Base-by-base conservation (phyloP, 2,888 invertebrate species). In the Galeopsomyia nigrocyanea region DNA sequence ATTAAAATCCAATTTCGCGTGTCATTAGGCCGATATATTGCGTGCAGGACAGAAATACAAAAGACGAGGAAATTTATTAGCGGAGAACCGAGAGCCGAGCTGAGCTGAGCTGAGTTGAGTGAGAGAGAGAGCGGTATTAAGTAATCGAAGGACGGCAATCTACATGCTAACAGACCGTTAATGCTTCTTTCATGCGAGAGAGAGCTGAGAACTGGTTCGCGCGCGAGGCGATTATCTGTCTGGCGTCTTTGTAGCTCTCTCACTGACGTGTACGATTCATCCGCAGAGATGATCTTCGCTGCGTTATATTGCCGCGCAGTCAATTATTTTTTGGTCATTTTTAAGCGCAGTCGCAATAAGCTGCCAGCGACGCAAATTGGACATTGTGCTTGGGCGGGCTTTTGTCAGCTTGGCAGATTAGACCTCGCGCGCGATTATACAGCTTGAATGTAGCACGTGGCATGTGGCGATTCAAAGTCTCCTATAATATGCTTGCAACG, bases 1-100 rank as follows among this genome's bases (percentile, higher is more conserved):
- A 85, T 86, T 84, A 85, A 84, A 86, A 86, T 85, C 84, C 85
- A 86, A 86, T 86, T 85, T 84, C 82, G 80, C 82, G 82, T 83
- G 81, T 83, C 81, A 85, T 85, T 84, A 84, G 83, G 82, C 78
- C 80, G 83, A 80, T 83, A 80, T 83, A 82, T 82, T 82, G 77
- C 22, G 22, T 6, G 22, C 26, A 6, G 9, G 19, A 1, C n/a
- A n/a, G 13, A 3, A 22, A 39, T 57, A 16, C 19, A 66, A 49
- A 50, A 47, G 31, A 66, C 17, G 22, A 9, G 61, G 47, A 31
- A 49, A 61, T 61, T 61, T 61, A 61, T 49, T 47, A 61, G 31
- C 21, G 46, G 26, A 26, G 26, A 26, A 7, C 39, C 39, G 39
- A 3, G 31, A 39, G 39, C 13, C 39, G 39, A 39, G 39, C 5